Conservation (phyloP, 2,888 invertebrate genomes). For the Diplazon laetatorius region DNA sequence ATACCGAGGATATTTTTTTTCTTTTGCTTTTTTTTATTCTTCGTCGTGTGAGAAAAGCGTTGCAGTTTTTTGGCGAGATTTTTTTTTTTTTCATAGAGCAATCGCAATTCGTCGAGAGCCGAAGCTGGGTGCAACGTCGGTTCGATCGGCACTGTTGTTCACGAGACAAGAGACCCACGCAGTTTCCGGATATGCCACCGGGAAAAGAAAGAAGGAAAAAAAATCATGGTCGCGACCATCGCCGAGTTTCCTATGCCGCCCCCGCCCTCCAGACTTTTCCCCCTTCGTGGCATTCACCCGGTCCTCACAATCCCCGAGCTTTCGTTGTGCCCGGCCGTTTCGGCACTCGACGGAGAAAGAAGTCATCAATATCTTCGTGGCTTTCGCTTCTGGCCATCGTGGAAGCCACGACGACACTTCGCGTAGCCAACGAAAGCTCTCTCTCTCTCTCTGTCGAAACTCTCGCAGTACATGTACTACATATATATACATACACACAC, state of each 20-base stretch:
- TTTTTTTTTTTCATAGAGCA: conserved; percentile 2
- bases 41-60: background rate
- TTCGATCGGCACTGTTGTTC: conserved; percentile 13
- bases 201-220: conserved; percentile 15
- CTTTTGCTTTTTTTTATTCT: conserved; percentile 14
- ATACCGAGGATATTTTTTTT: conserved; percentile 36
- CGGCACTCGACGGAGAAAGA: conserved; percentile 72
- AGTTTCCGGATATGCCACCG: conserved; percentile 26
- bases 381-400: conserved; percentile 78
- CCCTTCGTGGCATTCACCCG: conserved; percentile 56
- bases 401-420: conserved; percentile 60
- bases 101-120: conserved; percentile 26
- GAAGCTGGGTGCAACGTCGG: conserved; percentile 34
- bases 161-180: conserved; percentile 47
- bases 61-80: conserved; percentile 13
- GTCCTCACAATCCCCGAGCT: conserved; percentile 43
- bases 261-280: conserved; percentile 44
- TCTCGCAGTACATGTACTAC: background rate
- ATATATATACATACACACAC: conserved; percentile 37
- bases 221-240: conserved; percentile 46
- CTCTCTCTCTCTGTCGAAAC: background rate
- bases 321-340: conserved; percentile 60
- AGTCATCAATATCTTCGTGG: conserved; percentile 81
- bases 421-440: conserved; percentile 36
- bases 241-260: no score